Percentiles rank a stretch among this genome's conserved stretches.
Evolutionary conservation across 2,888 invertebrate species (phyloP).

Genomic region (Theretra japonica): DNA sequence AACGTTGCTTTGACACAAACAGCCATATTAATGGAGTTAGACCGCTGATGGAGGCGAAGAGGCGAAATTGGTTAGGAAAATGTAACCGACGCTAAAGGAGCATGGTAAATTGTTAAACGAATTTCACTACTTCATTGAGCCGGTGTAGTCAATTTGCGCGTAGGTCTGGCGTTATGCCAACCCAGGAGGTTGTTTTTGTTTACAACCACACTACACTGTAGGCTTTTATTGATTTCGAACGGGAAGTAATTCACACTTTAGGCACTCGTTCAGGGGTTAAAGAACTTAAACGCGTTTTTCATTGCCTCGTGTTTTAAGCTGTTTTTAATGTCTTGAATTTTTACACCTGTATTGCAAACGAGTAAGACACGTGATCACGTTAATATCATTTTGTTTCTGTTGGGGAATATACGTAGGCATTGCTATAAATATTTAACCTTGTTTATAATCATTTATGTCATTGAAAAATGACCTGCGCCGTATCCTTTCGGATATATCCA

Average conservation of each 20-base stretch:
- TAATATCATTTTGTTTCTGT: neutral
- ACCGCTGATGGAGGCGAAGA: constrained; percentile 23
- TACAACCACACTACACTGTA: constrained; percentile 1
- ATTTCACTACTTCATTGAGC: constrained; percentile 37
- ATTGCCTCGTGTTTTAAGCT: neutral
- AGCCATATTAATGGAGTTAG: constrained; percentile 30
- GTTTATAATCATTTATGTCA: constrained; percentile 1
- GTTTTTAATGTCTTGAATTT: constrained; percentile 10
- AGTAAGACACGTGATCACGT: neutral
- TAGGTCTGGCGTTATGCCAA: constrained; percentile 32
- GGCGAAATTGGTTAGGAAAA: constrained; percentile 34
- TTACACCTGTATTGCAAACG: neutral
- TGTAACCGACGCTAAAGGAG: constrained; percentile 36
- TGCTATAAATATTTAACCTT: neutral
- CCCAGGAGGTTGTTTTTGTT: constrained; percentile 32
- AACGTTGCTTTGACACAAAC: constrained; percentile 26
- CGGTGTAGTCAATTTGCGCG: constrained; percentile 31
- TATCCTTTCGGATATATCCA: neutral
- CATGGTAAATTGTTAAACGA: constrained; percentile 41
- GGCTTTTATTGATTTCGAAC: constrained; percentile 26
- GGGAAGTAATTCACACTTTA: constrained; percentile 10
- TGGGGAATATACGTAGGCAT: neutral
- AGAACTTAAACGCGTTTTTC: constrained; percentile 1
- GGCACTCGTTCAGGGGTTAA: constrained; percentile 14
- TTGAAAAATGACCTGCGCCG: neutral